Base-by-base conservation (phyloP, 1,140 invertebrate species). In the Myzus persicae region DNA sequence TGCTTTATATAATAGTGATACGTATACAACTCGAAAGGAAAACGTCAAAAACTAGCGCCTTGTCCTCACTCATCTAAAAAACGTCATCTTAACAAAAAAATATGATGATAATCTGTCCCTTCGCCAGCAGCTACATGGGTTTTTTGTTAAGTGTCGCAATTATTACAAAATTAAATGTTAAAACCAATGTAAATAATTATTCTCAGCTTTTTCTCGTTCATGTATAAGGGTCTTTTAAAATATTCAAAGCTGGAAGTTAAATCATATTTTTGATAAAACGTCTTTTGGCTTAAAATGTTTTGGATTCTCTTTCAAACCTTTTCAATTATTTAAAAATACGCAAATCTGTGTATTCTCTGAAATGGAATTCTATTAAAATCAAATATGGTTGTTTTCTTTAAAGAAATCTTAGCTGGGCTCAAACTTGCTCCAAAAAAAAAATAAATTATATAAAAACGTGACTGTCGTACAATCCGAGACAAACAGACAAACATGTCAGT, bases 401-500 rank as follows among this genome's bases (percentile, higher is more conserved):
- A 31, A 46, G n/a, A 48, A 11, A 22, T 48, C 1, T 54, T 90
- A 9, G 54, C 22, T n/a, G n/a, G n/a, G 44, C 5, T 54, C 18
- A 22, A 46, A 2, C 7, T 36, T 46, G 20, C 18, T 5, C 42
- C 2, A 11, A 38, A 46, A 31, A 87, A 36, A 38, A 88, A 89
- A 22, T 31, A 31, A 22, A 44, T 5, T 14, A 51, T 20, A 59
- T 6, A 90, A 18, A 67, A 38, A 67, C 51, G 51, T 26, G 36
- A 67, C 38, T 11, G 26, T 90, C 40, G 89, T 76, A 76, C 59
- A 76, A 76, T n/a, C 59, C 24, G 38, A 90, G 48, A 90, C 54
- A n/a, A 67, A 89, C 48, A 89, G 48, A 90, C 89, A n/a, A 67
- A 89, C 88, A 89, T 38, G 36, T 51, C 88, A 48, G 36, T 54